Evolutionary conservation across 2,797 vertebrate species (phyloP).

Genomic region (Dallia pectoralis): DNA sequence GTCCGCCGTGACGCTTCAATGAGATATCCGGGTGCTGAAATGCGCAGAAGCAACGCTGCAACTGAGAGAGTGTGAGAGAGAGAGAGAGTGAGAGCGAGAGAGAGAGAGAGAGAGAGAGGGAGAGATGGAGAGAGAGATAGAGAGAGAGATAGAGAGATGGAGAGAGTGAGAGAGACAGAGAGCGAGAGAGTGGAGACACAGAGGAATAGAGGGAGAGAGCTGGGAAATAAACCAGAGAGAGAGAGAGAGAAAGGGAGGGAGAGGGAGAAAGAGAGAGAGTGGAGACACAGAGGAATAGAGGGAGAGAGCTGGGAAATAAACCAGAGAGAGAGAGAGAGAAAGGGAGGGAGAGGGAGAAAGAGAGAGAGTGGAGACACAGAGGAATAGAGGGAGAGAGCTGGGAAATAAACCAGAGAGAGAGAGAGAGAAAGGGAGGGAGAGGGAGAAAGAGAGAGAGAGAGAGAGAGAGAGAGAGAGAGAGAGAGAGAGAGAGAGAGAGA

Average conservation of each 20-base stretch:
- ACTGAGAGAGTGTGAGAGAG: slow-evolving; percentile 60
- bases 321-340: slow-evolving; percentile 59
- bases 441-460: slow-evolving; percentile 52
- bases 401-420: too few species aligned
- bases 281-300: slow-evolving; percentile 53
- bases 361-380: slow-evolving; percentile 65
- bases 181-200: slow-evolving; percentile 61
- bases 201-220: too few species aligned
- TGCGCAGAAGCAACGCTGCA: slow-evolving; percentile 64
- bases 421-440: slow-evolving; percentile 52
- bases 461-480: slow-evolving; percentile 51
- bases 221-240: too few species aligned
- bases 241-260: slow-evolving; percentile 53
- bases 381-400: too few species aligned
- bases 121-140: slow-evolving; percentile 46
- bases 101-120: slow-evolving; percentile 56
- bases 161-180: slow-evolving; percentile 53
- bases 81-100: slow-evolving; percentile 50
- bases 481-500: slow-evolving; percentile 55
- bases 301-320: slow-evolving; percentile 68
- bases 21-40: slow-evolving; percentile 73
- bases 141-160: too few species aligned
- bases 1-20: slow-evolving; percentile 42
- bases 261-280: slow-evolving; percentile 51
- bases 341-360: slow-evolving; percentile 54